Evolutionary conservation across 2,888 invertebrate genomes (phyloP).

Genomic region (Drosophila pseudotakahashii): DNA sequence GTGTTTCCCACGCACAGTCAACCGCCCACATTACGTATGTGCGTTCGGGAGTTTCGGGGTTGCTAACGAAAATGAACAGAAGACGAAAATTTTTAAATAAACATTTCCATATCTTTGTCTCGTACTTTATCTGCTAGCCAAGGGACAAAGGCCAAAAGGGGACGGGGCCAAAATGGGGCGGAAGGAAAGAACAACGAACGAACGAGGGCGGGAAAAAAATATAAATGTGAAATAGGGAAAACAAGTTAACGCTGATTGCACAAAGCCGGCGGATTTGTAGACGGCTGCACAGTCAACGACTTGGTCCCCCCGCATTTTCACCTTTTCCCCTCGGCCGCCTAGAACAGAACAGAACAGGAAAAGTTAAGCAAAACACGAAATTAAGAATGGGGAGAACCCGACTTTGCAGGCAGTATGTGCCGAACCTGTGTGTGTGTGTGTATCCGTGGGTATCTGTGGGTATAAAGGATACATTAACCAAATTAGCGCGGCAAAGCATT

Average conservation of each 20-base stretch:
- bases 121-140: slow-evolving; percentile 41
- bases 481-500: slow-evolving; percentile 72
- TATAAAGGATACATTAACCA: slow-evolving; percentile 70
- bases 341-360: slow-evolving; percentile 36
- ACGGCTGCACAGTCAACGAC: slow-evolving; percentile 61
- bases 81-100: slow-evolving; percentile 63
- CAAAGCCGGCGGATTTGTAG: slow-evolving; percentile 77
- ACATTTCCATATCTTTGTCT: slow-evolving; percentile 70
- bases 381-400: slow-evolving; percentile 51
- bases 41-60: neutral
- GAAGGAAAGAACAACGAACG: slow-evolving; percentile 26
- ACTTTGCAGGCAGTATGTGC: slow-evolving; percentile 34
- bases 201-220: slow-evolving; percentile 11
- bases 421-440: neutral
- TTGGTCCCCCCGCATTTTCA: slow-evolving; percentile 8
- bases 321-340: slow-evolving; percentile 31
- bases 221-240: slow-evolving; percentile 72
- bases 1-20: slow-evolving; percentile 33
- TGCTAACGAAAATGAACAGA: slow-evolving; percentile 24
- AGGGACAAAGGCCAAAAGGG: slow-evolving; percentile 27
- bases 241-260: slow-evolving; percentile 80
- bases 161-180: slow-evolving; percentile 2
- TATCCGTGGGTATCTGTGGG: slow-evolving; percentile 23
- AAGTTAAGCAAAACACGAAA: slow-evolving; percentile 74
- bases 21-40: slow-evolving; percentile 33